These are phyloP conservation scores for Zele albiditarsus DNA, from an alignment of 2,888 invertebrate species.

Conservation along the genomic window DNA sequence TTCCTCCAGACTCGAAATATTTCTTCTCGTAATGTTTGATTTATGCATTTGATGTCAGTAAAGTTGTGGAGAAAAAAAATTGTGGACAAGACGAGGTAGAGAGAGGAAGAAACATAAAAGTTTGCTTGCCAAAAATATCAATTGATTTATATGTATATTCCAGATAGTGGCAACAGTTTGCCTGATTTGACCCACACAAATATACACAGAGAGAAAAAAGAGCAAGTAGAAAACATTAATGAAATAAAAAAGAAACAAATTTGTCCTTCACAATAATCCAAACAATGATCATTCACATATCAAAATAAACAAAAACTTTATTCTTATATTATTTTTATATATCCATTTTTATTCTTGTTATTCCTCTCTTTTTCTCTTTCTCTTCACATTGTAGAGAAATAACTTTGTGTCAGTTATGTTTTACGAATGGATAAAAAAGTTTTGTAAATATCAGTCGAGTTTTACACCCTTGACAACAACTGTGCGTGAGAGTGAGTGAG, in stretches of 20 bases:
- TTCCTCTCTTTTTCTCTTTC: too few relatives aligned
- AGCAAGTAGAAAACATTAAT: background rate
- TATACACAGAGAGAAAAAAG: too few relatives aligned
- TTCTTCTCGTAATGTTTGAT: too few relatives aligned
- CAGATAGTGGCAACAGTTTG: conserved; percentile 64
- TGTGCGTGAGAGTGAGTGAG: background rate
- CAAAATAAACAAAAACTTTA: background rate
- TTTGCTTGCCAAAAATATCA: conserved; percentile 64
- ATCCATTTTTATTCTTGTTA: background rate
- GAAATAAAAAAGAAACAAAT: conserved; percentile 34
- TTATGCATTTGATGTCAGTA: too few relatives aligned
- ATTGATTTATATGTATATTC: conserved; percentile 51
- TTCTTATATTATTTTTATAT: background rate
- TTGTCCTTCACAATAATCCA: background rate
- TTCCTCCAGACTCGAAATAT: too few relatives aligned
- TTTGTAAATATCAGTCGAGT: conserved; percentile 21
- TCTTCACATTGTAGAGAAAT: background rate
- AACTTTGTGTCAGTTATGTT: background rate
- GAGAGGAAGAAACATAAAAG: background rate
- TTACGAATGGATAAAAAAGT: background rate
- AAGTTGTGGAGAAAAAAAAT: too few relatives aligned
- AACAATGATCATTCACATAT: background rate
- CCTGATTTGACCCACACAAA: conserved; percentile 59
- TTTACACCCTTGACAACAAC: background rate
- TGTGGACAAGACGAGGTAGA: background rate